A percentile compares a stretch with the other conserved stretches of the same genome.
Evolutionary conservation across 2,113 vertebrate genomes (phyloP).

Genomic region (Seriola quinqueradiata): DNA sequence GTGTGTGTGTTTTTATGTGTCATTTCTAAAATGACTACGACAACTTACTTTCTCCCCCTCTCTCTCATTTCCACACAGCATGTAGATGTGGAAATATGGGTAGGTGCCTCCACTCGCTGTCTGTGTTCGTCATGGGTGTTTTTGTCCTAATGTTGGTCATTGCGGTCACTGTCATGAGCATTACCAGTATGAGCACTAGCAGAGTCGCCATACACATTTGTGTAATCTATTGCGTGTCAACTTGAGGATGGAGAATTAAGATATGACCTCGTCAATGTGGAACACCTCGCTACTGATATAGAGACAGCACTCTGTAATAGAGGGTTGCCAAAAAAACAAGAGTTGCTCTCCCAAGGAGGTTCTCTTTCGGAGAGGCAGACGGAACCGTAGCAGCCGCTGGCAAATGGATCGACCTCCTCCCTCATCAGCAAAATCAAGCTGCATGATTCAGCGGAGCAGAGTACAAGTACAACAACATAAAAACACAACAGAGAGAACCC

Average conservation of each 20-base stretch:
- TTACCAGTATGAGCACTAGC: not conserved
- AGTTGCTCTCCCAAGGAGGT: too few relatives aligned
- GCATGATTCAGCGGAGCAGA: too few relatives aligned
- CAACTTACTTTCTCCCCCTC: conserved; percentile 51
- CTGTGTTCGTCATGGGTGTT: conserved; percentile 29
- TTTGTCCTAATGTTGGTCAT: conserved; percentile 9
- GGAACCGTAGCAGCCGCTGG: too few relatives aligned
- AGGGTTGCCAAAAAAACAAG: too few relatives aligned
- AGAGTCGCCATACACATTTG: not conserved
- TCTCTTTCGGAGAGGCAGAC: too few relatives aligned
- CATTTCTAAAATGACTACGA: conserved; percentile 25
- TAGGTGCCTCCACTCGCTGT: conserved; percentile 49
- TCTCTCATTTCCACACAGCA: conserved; percentile 67
- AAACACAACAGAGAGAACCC: too few relatives aligned
- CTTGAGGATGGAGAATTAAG: not conserved
- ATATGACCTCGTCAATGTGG: too few relatives aligned
- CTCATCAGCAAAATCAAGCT: too few relatives aligned
- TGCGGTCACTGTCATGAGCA: conserved; percentile 22
- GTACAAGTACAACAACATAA: too few relatives aligned
- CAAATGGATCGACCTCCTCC: too few relatives aligned
- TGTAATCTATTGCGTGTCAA: not conserved
- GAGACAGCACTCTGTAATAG: too few relatives aligned
- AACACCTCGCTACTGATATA: not conserved
- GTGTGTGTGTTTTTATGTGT: conserved; percentile 48
- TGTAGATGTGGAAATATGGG: conserved; percentile 72